Base-by-base conservation (phyloP, 2,888 invertebrate genomes). In the Chesias legatella region DNA sequence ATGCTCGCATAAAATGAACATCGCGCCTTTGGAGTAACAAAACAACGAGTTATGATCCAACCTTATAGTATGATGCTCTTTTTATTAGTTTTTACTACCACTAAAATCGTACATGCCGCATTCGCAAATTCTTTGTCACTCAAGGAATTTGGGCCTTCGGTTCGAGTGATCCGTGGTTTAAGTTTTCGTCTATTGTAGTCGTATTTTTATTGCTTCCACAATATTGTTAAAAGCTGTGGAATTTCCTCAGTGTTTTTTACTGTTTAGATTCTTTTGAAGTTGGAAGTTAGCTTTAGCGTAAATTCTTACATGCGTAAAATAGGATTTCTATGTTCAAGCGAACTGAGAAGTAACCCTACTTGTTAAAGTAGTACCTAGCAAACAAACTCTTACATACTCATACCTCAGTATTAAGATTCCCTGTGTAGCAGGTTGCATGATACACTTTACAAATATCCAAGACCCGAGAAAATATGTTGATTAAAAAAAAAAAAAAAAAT, bases 41-140 rank as follows among this genome's bases (percentile, higher is more conserved):
- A 82, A 79, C 79, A 80, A 77, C 79, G 78, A 83, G 68, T 81
- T 82, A 84, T 80, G 80, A 75, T 73, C 67, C 71, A 55, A 61
- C 67, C 61, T 69, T 67, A 69, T 67, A 66, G 69, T 67, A 68
- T 72, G 71, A 73, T 73, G 65, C 63, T 63, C 65, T 76, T 79
- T 63, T 83, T 79, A 79, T 80, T 72, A 67, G 67, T 67, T 79
- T 78, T 79, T 80, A 81, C 79, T 67, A 63, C 73, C 68, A 67
- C 69, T 76, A 76, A 78, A 79, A 63, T 67, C 64, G 56, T 69
- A 70, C 65, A 72, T 67, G 59, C 63, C 48, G 53, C 41, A 67
- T 60, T 67, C 63, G 66, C 67, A 63, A 67, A 67, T 67, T 66
- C 64, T 64, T 61, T 65, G 65, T 61, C 62, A 50, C 61, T 53